A percentile compares a stretch with the other conserved stretches of the same genome.
Evolutionary conservation across 2,113 vertebrate genomes (phyloP).

Genomic region (Pterocles burchelli): DNA sequence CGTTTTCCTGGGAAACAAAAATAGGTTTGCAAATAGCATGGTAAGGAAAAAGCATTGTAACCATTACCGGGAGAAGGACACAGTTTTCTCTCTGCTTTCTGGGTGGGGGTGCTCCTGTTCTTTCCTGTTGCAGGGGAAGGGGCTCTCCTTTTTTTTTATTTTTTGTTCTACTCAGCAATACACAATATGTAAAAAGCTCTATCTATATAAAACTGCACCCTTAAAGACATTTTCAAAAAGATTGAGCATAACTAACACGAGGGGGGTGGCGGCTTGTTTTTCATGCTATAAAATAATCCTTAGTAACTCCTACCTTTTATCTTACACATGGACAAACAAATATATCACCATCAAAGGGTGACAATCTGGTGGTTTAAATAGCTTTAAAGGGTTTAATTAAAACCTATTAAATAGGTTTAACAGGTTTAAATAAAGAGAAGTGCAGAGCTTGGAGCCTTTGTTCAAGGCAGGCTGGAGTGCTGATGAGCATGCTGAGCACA

Average conservation of each 20-base stretch:
- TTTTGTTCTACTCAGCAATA: not conserved
- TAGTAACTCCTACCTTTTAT: constrained; percentile 20
- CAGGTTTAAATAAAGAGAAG: constrained; percentile 36
- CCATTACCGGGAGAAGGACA: not conserved
- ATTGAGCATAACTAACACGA: constrained; percentile 13
- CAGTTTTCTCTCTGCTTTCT: not conserved
- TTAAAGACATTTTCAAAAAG: not conserved
- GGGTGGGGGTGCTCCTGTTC: not conserved
- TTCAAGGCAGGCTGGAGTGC: constrained; percentile 4
- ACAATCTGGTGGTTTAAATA: constrained; percentile 15
- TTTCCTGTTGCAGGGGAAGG: not conserved
- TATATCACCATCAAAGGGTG: constrained; percentile 3
- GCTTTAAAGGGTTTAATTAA: constrained; percentile 44
- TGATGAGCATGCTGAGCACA: constrained; percentile 24
- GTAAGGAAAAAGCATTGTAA: not conserved
- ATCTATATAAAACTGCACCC: not conserved
- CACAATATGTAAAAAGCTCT: not conserved
- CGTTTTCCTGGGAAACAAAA: not conserved
- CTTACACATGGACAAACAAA: not conserved
- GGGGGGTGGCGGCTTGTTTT: not conserved
- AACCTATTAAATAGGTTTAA: constrained; percentile 30
- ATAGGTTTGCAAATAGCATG: not conserved
- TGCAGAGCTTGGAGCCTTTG: not conserved
- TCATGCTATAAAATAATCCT: not conserved
- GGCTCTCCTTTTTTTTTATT: not conserved